Evolutionary conservation across 2,888 invertebrate species (phyloP).

Genomic region (Alitta virens): DNA sequence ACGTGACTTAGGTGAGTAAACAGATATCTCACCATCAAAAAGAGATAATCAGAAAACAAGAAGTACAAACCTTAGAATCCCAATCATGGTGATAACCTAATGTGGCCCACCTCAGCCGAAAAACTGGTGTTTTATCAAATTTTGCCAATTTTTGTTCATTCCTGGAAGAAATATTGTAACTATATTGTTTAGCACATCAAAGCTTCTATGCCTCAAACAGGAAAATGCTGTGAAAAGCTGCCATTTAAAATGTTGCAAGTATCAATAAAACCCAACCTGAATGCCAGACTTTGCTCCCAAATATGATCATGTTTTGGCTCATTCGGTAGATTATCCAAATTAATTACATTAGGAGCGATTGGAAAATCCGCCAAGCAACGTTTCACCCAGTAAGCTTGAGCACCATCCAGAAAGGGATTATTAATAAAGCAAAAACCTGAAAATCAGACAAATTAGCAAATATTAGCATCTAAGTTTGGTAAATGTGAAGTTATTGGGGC

Average conservation of each 20-base stretch:
- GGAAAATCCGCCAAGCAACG: constrained; percentile 77
- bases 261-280: too few relatives aligned
- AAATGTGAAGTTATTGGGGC: too few relatives aligned
- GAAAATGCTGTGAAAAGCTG: too few relatives aligned
- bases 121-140: constrained; percentile 21
- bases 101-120: constrained; percentile 82
- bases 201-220: too few relatives aligned
- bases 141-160: not conserved
- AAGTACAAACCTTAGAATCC: constrained; percentile 74
- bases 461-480: too few relatives aligned
- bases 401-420: constrained; percentile 77
- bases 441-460: constrained; percentile 5
- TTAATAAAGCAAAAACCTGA: constrained; percentile 74
- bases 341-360: constrained; percentile 63
- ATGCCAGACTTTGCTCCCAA: constrained; percentile 26
- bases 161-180: not conserved
- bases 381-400: constrained; percentile 81
- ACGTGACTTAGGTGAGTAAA: too few relatives aligned
- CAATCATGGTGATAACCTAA: constrained; percentile 98
- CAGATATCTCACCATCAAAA: too few relatives aligned
- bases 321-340: constrained; percentile 43
- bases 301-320: constrained; percentile 14
- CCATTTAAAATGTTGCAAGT: too few relatives aligned
- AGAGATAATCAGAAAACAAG: constrained; percentile 11
- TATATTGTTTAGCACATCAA: too few relatives aligned